Evolutionary conservation across 2,113 vertebrate genomes (phyloP), one percentile per base, ranked within the genome.

Genomic region (Bubo blakistoni): DNA sequence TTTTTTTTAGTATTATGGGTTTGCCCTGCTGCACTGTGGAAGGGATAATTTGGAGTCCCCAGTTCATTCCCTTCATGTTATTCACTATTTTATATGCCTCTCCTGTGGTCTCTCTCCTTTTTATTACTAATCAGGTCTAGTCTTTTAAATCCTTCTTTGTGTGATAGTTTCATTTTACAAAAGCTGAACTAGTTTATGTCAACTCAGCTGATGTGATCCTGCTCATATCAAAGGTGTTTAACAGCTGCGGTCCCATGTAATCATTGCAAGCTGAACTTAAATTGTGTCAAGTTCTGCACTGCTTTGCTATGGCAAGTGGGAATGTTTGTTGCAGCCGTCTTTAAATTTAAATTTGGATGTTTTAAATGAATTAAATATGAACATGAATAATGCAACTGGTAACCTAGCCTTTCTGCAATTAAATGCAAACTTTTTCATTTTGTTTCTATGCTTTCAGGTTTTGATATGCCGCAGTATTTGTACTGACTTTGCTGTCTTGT

Each of bases 281-380:
- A 93, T 44, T 85, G 82, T 83, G 92, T 94, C 94, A 77, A 52
- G 78, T 54, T 90, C 74, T 65, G 49, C 2, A 1, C 87, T n/a
- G 79, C 91, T 89, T 59, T 49, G 55, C 55, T 15, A 13, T 40
- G 47, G 82, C 76, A 92, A 95, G 92, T 42, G 94, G 96, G 88
- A 61, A 76, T 88, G 94, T 93, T 96, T 96, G 94, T 91, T 93
- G 84, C 90, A 74, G 82, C 95, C 71, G 80, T 62, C 92, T 96
- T 96, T 92, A 88, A 88, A 88, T 95, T 96, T 90, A 96, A 58
- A 93, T 93, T 49, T 81, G 83, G 92, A 94, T 94, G 96, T 96
- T 95, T 95, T 86, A 93, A 97, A 96, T 95, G 95, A 96, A 96
- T 97, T 96, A 97, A 97, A 94, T 97, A 97, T 97, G 96, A 96